phyloP scores from a whole-genome alignment of 2,797 vertebrate species.

The Oreonectes daqikongensis region DNA sequence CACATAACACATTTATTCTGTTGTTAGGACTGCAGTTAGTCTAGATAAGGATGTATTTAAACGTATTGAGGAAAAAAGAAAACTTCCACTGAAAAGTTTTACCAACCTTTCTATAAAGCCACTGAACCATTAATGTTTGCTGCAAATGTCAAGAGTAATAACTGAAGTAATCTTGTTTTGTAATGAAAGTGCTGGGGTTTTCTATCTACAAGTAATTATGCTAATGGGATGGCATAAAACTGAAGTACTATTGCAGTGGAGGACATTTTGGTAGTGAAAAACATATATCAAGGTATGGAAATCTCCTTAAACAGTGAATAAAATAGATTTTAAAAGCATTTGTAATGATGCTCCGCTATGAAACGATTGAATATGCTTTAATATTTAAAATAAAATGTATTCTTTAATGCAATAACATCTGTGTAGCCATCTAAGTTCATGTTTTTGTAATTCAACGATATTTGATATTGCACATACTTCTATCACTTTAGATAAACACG shows the following conservation, averaged over 20 bases:
- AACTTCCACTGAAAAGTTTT: conserved; percentile 22
- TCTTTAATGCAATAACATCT: conserved; percentile 7
- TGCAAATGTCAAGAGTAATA: conserved; percentile 41
- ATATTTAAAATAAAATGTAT: background rate
- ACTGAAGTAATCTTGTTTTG: conserved; percentile 30
- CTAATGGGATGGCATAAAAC: conserved; percentile 32
- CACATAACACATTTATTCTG: conserved; percentile 11
- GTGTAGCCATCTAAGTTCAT: background rate
- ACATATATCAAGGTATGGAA: conserved; percentile 6
- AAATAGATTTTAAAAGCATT: background rate
- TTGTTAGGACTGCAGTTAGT: conserved; percentile 14
- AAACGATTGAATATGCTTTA: background rate
- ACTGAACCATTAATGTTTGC: conserved; percentile 37
- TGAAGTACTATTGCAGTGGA: conserved; percentile 21
- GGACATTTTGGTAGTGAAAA: conserved; percentile 12
- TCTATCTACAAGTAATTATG: conserved; percentile 36
- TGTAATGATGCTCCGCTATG: background rate
- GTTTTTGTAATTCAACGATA: background rate
- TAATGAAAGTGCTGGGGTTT: conserved; percentile 39
- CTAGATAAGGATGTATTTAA: conserved; percentile 9
- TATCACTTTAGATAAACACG: background rate
- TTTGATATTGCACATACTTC: background rate
- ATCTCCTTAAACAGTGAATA: background rate
- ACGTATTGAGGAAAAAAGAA: background rate
- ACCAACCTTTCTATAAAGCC: conserved; percentile 31